A percentile compares a stretch with the other conserved stretches of the same genome.
Conservation (phyloP, 2,888 invertebrate genomes). For the Chrysodeixis includens region DNA sequence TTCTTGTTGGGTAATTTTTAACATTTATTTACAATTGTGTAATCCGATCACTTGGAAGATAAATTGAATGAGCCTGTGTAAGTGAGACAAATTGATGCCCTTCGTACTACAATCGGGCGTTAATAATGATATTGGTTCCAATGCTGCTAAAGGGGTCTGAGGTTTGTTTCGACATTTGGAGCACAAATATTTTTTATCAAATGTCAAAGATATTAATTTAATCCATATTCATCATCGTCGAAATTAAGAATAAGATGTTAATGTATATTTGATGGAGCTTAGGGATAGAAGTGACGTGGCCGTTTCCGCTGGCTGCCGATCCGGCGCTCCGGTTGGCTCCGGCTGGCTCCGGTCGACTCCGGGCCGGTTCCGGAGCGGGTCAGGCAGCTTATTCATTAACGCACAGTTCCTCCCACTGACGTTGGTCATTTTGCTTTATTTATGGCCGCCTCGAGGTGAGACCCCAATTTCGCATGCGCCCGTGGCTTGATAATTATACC, state of each 20-base stretch:
- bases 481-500: constrained; percentile 87
- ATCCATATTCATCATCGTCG: constrained; percentile 15
- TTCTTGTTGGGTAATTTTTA: constrained; percentile 85
- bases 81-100: constrained; percentile 77
- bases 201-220: constrained; percentile 15
- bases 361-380: constrained; percentile 49
- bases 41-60: constrained; percentile 77
- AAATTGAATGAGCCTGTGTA: constrained; percentile 73
- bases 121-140: constrained; percentile 65
- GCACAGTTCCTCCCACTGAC: constrained; percentile 84
- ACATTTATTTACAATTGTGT: constrained; percentile 86
- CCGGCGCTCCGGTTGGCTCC: background rate
- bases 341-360: constrained; percentile 18
- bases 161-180: constrained; percentile 25
- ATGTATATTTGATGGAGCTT: constrained; percentile 44
- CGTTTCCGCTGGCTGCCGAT: background rate
- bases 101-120: constrained; percentile 65
- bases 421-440: constrained; percentile 87
- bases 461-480: constrained; percentile 89
- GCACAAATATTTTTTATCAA: constrained; percentile 20
- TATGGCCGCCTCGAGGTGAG: constrained; percentile 86
- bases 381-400: constrained; percentile 84
- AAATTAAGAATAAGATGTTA: constrained; percentile 18
- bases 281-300: constrained; percentile 27
- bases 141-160: constrained; percentile 40